Conservation (phyloP, 2,888 invertebrate species). For the Meghimatium bilineatum region DNA sequence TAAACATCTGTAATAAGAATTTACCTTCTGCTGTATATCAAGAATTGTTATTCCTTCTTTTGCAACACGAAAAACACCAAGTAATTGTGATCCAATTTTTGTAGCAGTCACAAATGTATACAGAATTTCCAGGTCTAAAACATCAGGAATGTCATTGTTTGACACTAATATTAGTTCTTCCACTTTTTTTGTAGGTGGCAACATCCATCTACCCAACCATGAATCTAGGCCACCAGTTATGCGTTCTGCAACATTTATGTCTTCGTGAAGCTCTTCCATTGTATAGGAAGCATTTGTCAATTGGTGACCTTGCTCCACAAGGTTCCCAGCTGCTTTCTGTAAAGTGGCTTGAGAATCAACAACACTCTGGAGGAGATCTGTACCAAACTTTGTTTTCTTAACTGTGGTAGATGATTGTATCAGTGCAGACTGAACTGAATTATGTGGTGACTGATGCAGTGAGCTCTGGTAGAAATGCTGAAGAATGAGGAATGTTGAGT, state of each 20-base stretch:
- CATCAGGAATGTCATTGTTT: constrained; percentile 59
- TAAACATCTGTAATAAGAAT: background rate
- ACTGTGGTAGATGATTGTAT: constrained; percentile 7
- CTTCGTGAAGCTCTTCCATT: constrained; percentile 66
- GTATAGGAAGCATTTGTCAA: constrained; percentile 56
- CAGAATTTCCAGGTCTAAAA: constrained; percentile 60
- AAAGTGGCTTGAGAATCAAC: constrained; percentile 65
- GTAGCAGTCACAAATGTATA: constrained; percentile 55
- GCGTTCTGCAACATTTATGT: constrained; percentile 64
- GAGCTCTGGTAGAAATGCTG: constrained; percentile 61
- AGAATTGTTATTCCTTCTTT: constrained; percentile 59
- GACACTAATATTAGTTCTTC: constrained; percentile 59
- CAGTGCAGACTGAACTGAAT: background rate
- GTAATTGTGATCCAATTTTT: constrained; percentile 50
- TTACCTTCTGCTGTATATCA: constrained; percentile 46
- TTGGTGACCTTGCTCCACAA: constrained; percentile 64
- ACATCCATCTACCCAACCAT: constrained; percentile 67
- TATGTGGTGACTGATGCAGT: constrained; percentile 25
- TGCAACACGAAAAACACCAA: constrained; percentile 57
- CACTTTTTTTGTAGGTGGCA: constrained; percentile 55
- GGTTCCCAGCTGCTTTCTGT: constrained; percentile 58
- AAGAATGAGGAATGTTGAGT: constrained; percentile 58
- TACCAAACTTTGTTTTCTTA: constrained; percentile 56
- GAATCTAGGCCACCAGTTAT: constrained; percentile 61
- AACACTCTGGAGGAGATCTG: constrained; percentile 61